Conservation (phyloP, 2,113 vertebrate species). For the Phalacrocorax carbo region DNA sequence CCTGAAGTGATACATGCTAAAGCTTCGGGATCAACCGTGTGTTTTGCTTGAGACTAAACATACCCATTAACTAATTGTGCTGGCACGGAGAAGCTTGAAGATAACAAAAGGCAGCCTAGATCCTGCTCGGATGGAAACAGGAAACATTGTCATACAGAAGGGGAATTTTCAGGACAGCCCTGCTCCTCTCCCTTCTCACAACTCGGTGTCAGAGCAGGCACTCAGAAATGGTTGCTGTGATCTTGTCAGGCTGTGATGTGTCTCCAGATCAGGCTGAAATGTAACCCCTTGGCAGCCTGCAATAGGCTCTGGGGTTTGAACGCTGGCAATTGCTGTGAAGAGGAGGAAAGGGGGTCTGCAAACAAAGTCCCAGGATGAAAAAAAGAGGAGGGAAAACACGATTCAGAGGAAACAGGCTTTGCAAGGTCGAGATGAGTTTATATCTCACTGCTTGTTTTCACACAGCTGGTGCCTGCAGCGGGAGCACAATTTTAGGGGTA, state of each 20-base stretch:
- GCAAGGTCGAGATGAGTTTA: background rate
- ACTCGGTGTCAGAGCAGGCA: background rate
- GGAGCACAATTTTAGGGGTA: background rate
- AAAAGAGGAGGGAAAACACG: background rate
- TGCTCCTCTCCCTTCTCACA: fast-evolving
- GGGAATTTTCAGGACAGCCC: background rate
- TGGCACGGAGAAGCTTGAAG: background rate
- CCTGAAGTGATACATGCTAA: background rate
- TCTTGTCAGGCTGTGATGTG: background rate
- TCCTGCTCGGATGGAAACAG: background rate
- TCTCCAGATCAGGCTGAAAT: background rate
- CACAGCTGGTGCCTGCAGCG: background rate
- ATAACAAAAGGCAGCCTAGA: background rate
- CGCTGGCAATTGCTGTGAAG: background rate
- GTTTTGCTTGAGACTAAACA: slow-evolving; percentile 9
- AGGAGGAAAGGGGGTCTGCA: background rate
- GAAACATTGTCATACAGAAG: background rate
- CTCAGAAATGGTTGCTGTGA: background rate
- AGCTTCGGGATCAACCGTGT: background rate
- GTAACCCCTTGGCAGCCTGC: background rate
- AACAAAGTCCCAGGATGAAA: background rate
- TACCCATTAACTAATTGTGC: slow-evolving; percentile 7
- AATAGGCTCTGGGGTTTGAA: background rate
- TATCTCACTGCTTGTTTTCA: background rate
- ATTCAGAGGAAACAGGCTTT: background rate